These are phyloP conservation scores for Scarus forsteni DNA, from an alignment of 2,797 vertebrate genomes.

Conservation along the genomic window DNA sequence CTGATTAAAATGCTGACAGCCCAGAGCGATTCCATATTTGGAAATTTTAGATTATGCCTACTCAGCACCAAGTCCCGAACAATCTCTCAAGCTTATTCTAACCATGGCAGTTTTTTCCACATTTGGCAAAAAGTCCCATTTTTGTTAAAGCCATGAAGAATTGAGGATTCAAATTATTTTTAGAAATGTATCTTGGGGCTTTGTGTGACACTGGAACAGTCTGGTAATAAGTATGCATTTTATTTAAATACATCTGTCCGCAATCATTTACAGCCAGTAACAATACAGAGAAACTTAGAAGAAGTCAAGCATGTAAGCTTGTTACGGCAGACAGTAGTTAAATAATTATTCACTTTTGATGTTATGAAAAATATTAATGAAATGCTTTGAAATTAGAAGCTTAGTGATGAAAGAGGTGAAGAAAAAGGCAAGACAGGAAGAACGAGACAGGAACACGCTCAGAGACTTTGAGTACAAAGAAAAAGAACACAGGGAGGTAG, in stretches of 20 bases:
- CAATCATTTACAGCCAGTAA: conserved; percentile 16
- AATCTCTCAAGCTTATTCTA: conserved; percentile 2
- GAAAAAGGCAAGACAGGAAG: conserved; percentile 26
- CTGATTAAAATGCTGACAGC: conserved; percentile 50
- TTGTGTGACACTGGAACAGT: conserved; percentile 34
- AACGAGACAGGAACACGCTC: conserved; percentile 25
- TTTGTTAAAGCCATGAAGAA: conserved; percentile 6
- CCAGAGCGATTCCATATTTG: conserved; percentile 42
- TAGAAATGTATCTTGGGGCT: conserved; percentile 35
- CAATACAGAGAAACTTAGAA: conserved; percentile 25
- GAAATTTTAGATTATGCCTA: conserved; percentile 29
- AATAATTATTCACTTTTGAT: neutral
- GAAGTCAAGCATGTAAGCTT: conserved; percentile 10
- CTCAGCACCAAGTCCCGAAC: conserved; percentile 30
- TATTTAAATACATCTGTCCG: conserved; percentile 46
- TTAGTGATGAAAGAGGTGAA: conserved; percentile 1
- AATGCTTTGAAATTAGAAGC: conserved; percentile 14
- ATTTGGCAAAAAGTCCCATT: neutral
- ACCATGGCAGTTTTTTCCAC: neutral
- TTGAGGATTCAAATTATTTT: conserved; percentile 20
- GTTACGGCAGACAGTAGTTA: neutral
- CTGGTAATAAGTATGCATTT: conserved; percentile 42
- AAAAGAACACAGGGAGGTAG: conserved; percentile 42
- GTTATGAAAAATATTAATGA: neutral
- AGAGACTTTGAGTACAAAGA: conserved; percentile 45